Evolutionary conservation across 2,113 vertebrate genomes (phyloP), one percentile per base, ranked within the genome.

Genomic region (Paedocypris sp.): DNA sequence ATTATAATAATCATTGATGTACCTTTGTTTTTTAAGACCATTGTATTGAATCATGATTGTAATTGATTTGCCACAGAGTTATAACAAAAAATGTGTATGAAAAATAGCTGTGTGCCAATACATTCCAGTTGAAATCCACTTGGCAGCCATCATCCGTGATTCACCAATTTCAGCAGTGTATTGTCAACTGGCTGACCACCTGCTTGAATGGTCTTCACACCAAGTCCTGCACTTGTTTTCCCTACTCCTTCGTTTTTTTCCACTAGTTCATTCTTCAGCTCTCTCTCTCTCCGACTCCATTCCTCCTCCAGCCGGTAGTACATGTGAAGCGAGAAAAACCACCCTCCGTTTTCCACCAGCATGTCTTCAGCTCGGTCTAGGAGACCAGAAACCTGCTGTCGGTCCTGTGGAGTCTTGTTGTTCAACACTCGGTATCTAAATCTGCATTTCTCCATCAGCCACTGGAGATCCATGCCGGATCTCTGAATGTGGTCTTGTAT

Each of bases 251-350:
- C 57, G 26, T 63, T 48, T 62, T 35, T 51, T 19, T 51, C 29
- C 5, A 20, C 16, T 56, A 72, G 61, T 19, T 3, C 50, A 36
- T 64, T 64, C 63, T 54, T 67, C 26, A 75, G 69, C 60, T 70
- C 58, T 71, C 48, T 53, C 65, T 78, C 69, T 52, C 71, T 69
- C 31, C 9, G 19, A 33, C 54, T 67, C 69, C 71, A 72, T 31
- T 78, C 67, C 72, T 76, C 73, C 60, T 74, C 73, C 71, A 69
- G 54, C 32, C 64, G 66, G 19, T 45, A 61, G 62, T 71, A 69
- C 74, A 76, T 69, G 49, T 77, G 66, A n/a, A 77, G 65, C 23
- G 70, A 79, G 67, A 77, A 75, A 67, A 68, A 70, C 75, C 74
- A 77, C 8, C 51, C 62, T 2, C 73, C 64, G 1, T 72, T 77